Percentiles rank a stretch among this genome's conserved stretches.
phyloP scores from a whole-genome alignment of 2,113 vertebrate species.

The Cephalopterus ornatus region DNA sequence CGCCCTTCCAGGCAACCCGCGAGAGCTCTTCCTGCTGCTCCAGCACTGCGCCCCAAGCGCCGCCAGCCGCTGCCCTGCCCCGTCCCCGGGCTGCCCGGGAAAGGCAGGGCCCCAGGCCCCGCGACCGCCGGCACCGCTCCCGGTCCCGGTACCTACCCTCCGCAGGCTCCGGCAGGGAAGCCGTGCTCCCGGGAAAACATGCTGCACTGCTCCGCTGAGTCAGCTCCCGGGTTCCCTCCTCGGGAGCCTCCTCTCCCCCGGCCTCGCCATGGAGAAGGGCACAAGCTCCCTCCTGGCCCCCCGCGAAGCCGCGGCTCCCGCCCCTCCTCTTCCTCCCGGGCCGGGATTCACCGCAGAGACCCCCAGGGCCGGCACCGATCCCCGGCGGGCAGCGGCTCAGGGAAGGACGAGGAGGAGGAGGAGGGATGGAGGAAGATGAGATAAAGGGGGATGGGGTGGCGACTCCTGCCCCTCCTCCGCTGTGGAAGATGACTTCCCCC shows the following conservation, averaged over 20 bases:
- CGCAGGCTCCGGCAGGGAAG: slow-evolving; percentile 78
- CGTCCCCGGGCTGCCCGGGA: too few relatives aligned
- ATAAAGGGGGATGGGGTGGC: neutral
- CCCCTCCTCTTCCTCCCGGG: neutral
- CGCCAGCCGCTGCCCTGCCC: neutral
- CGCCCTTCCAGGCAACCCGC: neutral
- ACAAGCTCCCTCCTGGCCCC: neutral
- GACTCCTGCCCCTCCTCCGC: neutral
- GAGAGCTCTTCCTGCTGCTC: neutral
- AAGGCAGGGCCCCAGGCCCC: neutral
- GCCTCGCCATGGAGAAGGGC: slow-evolving; percentile 13
- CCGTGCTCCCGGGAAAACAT: slow-evolving; percentile 80
- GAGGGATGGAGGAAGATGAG: neutral
- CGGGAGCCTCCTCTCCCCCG: neutral
- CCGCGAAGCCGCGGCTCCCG: neutral
- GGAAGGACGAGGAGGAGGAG: neutral
- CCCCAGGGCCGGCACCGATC: too few relatives aligned
- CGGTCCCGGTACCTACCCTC: slow-evolving; percentile 72
- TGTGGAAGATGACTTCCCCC: neutral
- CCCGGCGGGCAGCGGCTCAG: neutral
- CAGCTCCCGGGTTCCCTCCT: slow-evolving; percentile 58
- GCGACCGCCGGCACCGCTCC: neutral
- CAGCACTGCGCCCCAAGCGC: neutral
- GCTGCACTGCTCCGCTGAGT: slow-evolving; percentile 38
- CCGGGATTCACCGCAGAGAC: rapidly evolving